These are phyloP conservation scores for Euplexia lucipara DNA, from an alignment of 2,888 invertebrate species.

Conservation along the genomic window DNA sequence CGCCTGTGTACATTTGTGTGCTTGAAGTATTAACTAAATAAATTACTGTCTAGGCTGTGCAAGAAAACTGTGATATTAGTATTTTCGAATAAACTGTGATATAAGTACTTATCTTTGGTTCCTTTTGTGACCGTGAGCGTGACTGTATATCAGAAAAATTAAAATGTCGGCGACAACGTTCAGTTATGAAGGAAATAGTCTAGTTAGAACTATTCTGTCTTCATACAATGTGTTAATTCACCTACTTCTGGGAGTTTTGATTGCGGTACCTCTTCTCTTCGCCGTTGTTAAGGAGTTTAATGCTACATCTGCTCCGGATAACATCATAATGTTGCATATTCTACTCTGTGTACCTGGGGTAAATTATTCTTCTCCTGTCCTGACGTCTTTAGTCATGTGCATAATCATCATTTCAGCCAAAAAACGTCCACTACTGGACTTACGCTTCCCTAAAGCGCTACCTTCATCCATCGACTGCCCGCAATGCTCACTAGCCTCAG, in stretches of 20 bases:
- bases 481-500: no score
- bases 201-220: conserved; percentile 40
- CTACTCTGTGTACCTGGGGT: conserved; percentile 56
- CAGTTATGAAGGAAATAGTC: conserved; percentile 36
- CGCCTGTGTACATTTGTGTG: no score
- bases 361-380: conserved; percentile 24
- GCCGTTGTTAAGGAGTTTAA: conserved; percentile 44
- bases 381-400: not conserved
- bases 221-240: conserved; percentile 52
- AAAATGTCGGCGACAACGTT: conserved; percentile 44
- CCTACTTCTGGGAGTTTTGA: conserved; percentile 47
- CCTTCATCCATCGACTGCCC: no score
- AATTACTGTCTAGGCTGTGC: no score
- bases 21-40: no score
- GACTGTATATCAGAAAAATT: not conserved
- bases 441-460: no score
- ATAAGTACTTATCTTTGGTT: not conserved
- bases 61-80: conserved; percentile 17
- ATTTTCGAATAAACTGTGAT: conserved; percentile 28
- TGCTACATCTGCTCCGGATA: conserved; percentile 35
- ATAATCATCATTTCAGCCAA: no score
- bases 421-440: no score
- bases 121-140: not conserved
- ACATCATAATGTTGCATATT: conserved; percentile 52
- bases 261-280: conserved; percentile 53